Conservation (phyloP, 2,797 vertebrate species). For the Morus bassanus region DNA sequence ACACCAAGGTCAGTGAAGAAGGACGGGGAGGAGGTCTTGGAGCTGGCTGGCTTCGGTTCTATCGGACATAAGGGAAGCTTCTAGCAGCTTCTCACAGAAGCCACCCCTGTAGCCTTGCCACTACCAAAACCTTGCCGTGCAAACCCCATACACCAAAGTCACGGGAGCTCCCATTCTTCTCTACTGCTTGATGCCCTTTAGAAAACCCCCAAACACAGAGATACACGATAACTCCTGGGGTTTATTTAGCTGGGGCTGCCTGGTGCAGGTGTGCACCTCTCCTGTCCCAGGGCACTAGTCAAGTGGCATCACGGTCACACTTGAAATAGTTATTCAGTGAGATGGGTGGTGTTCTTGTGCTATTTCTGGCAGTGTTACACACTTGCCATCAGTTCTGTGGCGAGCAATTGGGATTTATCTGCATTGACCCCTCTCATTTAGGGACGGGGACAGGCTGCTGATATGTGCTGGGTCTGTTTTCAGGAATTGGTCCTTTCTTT, state of each 20-base stretch:
- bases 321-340: accelerated
- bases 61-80: no score
- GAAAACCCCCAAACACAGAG: not conserved
- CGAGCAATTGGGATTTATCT: not conserved
- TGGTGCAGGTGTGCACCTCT: not conserved
- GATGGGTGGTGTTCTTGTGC: not conserved
- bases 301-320: not conserved
- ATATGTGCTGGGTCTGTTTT: not conserved
- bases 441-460: not conserved
- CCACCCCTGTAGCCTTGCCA: no score
- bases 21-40: no score
- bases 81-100: no score
- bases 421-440: not conserved
- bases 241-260: not conserved
- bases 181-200: not conserved
- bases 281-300: accelerated
- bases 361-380: not conserved
- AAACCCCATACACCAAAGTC: not conserved
- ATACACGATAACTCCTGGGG: not conserved
- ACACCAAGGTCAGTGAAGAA: no score
- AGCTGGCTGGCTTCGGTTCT: no score
- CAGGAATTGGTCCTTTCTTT: not conserved
- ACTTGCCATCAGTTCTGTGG: not conserved
- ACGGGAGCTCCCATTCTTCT: not conserved
- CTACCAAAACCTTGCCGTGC: no score